Evolutionary conservation across 2,888 invertebrate genomes (phyloP), one percentile per base, ranked within the genome.

Genomic region (Acronicta psi): DNA sequence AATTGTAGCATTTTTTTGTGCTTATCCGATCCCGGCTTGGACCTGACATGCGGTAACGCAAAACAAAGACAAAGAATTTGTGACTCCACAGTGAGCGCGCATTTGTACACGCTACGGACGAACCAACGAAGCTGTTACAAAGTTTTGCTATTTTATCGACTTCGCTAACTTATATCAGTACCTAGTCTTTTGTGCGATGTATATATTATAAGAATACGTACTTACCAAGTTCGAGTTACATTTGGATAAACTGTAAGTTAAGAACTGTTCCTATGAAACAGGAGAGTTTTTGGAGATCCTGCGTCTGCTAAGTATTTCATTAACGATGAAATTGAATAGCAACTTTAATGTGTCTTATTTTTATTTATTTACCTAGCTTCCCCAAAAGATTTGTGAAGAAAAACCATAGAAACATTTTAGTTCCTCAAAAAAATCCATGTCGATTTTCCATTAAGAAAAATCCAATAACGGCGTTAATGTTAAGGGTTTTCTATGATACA

Each of bases 61-160:
- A 74, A 67, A 69, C 56, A 72, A 71, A 62, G 46, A 18, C 9
- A 36, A 60, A 60, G 69, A 71, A 72, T 67, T 61, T 57, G 60
- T 57, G 55, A 63, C 61, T 68, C 60, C 53, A 46, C 56, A 46
- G 37, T 17, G 50, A 70, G 18, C 44, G 44, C 52, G 58, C 59
- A 63, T 51, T 68, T 46, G 64, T 55, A 63, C 44, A 23, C 36
- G 31, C 17, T 56, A 40, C 51, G 18, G 43, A 40, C 40, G 40
- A 16, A 29, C 46, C 50, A 55, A 58, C 37, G 37, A 58, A 59
- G 37, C 52, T 64, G 31, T 52, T 64, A 60, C 65, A 59, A 65
- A 74, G 66, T 75, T 73, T 49, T 2, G n/a, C 17, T 49, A 54
- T 69, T 66, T 66, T 74, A 73, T 66, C 69, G 66, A 65, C 59